Conservation (phyloP, 2,888 invertebrate species). For the Dinocampus coccinellae region DNA sequence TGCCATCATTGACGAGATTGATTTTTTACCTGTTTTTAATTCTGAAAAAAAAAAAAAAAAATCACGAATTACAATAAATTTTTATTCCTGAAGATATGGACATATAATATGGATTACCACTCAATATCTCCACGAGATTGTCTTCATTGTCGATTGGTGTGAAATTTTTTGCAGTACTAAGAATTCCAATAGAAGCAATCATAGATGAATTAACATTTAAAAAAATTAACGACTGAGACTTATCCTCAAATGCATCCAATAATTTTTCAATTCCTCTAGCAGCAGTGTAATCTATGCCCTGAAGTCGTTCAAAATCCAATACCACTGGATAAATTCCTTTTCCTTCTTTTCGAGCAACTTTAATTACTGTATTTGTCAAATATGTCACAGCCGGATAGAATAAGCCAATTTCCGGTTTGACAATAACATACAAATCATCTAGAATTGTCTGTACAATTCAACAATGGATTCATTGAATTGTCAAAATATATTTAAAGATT, state of each 20-base stretch:
- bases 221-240: slow-evolving; percentile 72
- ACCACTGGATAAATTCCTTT: slow-evolving; percentile 71
- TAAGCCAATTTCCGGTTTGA: slow-evolving; percentile 77
- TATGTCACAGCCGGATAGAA: slow-evolving; percentile 81
- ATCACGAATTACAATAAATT: slow-evolving; percentile 1
- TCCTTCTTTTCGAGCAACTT: slow-evolving; percentile 70
- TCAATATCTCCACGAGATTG: slow-evolving; percentile 47
- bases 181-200: slow-evolving; percentile 52
- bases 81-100: not conserved
- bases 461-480: slow-evolving; percentile 27
- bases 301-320: slow-evolving; percentile 77
- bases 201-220: slow-evolving; percentile 65
- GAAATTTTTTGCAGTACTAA: slow-evolving; percentile 49
- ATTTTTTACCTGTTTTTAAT: slow-evolving; percentile 44
- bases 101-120: slow-evolving; percentile 31
- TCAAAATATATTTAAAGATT: not conserved
- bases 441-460: slow-evolving; percentile 65
- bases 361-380: slow-evolving; percentile 73
- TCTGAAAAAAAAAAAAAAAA: slow-evolving; percentile 27
- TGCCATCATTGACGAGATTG: slow-evolving; percentile 38
- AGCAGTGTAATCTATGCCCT: slow-evolving; percentile 78
- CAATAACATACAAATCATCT: slow-evolving; percentile 72
- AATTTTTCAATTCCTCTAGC: slow-evolving; percentile 75
- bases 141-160: slow-evolving; percentile 51
- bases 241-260: slow-evolving; percentile 71